These are phyloP conservation scores for Galago senegalensis DNA, from an alignment of 2,797 vertebrate species.

Conservation along the genomic window DNA sequence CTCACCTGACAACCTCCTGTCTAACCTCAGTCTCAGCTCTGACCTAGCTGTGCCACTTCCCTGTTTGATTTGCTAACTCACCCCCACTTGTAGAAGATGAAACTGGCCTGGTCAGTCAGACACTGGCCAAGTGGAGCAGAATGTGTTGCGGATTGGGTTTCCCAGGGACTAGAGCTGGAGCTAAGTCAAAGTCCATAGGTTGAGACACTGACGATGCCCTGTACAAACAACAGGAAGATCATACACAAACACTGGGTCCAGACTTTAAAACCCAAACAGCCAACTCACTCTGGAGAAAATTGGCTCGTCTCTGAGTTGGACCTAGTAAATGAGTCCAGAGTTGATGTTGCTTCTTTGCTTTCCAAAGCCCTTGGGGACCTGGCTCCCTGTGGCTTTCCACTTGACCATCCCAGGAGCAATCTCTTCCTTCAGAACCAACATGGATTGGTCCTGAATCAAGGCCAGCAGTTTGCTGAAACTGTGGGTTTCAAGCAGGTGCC, in stretches of 20 bases:
- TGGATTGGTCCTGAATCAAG: too few species aligned
- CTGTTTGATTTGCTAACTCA: slow-evolving; percentile 5
- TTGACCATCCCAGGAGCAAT: not conserved
- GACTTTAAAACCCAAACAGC: slow-evolving; percentile 3
- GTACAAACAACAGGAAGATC: not conserved
- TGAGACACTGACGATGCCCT: not conserved
- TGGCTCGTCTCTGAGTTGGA: not conserved
- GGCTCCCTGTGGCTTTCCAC: not conserved
- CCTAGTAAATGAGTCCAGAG: not conserved
- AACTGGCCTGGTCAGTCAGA: not conserved
- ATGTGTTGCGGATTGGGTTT: not conserved
- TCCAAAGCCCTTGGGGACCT: not conserved
- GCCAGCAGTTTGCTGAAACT: too few species aligned
- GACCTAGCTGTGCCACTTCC: not conserved
- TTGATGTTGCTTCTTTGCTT: not conserved
- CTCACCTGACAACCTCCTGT: not conserved
- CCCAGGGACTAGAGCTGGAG: not conserved
- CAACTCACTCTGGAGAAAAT: not conserved
- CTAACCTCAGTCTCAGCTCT: not conserved
- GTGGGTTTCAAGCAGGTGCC: too few species aligned
- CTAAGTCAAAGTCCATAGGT: slow-evolving; percentile 20
- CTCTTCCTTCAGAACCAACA: not conserved
- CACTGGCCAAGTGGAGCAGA: slow-evolving; percentile 12
- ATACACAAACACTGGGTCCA: not conserved
- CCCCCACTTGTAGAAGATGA: not conserved